Conservation (phyloP, 2,113 vertebrate species). For the Sardina pilchardus region DNA sequence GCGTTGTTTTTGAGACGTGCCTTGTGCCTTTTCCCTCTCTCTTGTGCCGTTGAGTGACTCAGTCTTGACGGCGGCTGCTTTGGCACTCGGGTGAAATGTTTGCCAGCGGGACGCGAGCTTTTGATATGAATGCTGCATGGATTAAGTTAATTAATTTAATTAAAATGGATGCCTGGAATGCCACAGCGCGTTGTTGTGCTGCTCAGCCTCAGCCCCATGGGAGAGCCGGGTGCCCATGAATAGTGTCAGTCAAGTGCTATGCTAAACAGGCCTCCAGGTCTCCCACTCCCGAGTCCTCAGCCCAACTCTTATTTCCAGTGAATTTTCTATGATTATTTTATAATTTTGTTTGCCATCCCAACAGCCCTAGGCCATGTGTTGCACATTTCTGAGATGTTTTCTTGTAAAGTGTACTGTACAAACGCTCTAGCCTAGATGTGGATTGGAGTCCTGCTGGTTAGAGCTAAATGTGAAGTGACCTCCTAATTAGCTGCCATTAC, state of each 20-base stretch:
- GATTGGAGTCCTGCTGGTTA: too few species aligned
- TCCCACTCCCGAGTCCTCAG: background rate
- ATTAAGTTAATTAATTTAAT: background rate
- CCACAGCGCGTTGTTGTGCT: background rate
- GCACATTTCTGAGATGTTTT: background rate
- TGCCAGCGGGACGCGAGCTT: background rate
- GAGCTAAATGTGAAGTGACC: background rate
- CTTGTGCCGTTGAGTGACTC: background rate
- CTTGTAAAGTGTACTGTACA: background rate
- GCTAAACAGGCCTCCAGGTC: background rate
- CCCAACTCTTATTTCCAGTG: background rate
- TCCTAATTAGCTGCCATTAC: background rate
- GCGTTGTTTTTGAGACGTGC: background rate
- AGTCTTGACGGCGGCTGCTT: background rate
- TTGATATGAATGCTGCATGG: background rate
- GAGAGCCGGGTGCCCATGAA: background rate
- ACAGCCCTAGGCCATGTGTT: background rate
- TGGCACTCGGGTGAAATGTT: background rate
- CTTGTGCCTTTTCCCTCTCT: background rate
- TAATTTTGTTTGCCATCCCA: background rate
- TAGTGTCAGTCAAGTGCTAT: background rate
- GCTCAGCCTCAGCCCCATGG: background rate
- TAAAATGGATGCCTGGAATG: constrained; percentile 4
- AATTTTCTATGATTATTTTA: too few species aligned
- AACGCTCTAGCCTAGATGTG: background rate